Evolutionary conservation across 2,113 vertebrate species (phyloP), one percentile per base, ranked within the genome.

Genomic region (Microcebus tavaratra): DNA sequence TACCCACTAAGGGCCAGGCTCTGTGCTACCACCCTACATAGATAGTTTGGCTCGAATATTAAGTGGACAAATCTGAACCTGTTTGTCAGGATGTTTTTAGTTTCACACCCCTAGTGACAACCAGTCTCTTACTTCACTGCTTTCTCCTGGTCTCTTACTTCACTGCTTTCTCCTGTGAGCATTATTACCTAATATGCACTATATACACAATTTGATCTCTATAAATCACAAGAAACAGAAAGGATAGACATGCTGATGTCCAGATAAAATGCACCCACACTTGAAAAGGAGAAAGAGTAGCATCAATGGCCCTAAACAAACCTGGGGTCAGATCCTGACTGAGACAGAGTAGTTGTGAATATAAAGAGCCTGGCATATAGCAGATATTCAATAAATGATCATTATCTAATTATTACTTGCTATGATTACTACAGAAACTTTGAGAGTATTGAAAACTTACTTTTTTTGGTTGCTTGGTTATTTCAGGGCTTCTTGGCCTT

Each of bases 71-170:
- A 53, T 88, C 39, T 23, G 48, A 94, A n/a, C 89, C 55, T 83
- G 90, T 95, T 92, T 91, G 59, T 73, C 89, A 42, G 86, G 89
- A 82, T 93, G 89, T 20, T 94, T 95, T 89, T 59, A 25, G 82
- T 42, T 85, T 96, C 82, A 92, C 67, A 91, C 73, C 91, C 81
- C 78, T 15, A 29, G 39, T 81, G 73, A 95, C 72, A 95, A 82
- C 17, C 4, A 0, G 59, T 50, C 72, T 96, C 86, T 39, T 78
- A 82, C 42, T 68, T 96, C 45, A 31, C 45, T 63, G 75, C 78
- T 93, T 94, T 95, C 91, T 92, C 83, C 67, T 91, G 0, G 59
- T 50, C 72, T 96, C 86, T 39, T 78, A 82, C 42, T 68, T 96
- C 45, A 31, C 45, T 63, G 75, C 78, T 93, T 94, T 95, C 91